phyloP scores from a whole-genome alignment of 30 jellyfish, hydroid and myxozoan species.

The Turritopsis dohrnii region DNA sequence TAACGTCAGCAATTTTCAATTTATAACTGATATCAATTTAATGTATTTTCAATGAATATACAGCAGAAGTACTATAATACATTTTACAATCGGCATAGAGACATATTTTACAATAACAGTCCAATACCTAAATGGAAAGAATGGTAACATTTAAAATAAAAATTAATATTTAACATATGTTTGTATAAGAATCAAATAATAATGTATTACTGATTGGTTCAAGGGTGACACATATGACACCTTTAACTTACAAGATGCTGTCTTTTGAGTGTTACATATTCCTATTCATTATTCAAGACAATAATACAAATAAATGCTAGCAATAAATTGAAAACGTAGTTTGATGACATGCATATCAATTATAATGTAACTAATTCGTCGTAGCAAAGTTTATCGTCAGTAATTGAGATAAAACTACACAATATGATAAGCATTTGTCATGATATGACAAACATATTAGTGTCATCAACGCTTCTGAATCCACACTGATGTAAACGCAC shows the following conservation, averaged over 20 bases:
- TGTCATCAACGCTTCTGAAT: neutral
- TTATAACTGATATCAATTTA: too few relatives aligned
- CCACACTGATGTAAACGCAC: neutral
- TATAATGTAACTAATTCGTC: neutral
- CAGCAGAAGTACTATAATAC: neutral
- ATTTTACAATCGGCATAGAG: neutral
- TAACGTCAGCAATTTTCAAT: too few relatives aligned
- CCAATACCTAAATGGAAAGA: neutral
- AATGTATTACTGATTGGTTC: neutral
- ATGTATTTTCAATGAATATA: neutral
- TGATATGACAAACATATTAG: neutral
- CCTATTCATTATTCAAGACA: neutral
- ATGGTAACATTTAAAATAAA: neutral
- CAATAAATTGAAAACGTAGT: neutral
- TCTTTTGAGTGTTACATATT: neutral
- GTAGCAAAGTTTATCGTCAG: neutral
- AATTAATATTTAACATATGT: neutral
- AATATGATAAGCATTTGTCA: neutral
- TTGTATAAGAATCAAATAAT: too few relatives aligned
- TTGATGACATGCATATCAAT: neutral
- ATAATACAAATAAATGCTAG: neutral
- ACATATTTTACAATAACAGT: neutral
- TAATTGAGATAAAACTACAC: neutral
- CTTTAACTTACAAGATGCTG: neutral
- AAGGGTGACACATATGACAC: neutral